Conservation (phyloP, 2,113 vertebrate species). For the Pachyramphus minor region DNA sequence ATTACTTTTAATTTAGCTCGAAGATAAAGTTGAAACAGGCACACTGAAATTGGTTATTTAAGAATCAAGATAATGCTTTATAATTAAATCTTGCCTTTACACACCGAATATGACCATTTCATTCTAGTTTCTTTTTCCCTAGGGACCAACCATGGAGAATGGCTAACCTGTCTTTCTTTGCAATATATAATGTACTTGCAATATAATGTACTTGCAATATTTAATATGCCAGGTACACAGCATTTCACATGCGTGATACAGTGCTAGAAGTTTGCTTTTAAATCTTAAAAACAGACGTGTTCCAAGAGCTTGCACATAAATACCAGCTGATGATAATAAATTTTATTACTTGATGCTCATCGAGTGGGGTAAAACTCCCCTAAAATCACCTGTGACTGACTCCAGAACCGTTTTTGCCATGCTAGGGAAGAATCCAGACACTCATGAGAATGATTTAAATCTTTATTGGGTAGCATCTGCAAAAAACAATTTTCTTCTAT, state of each 20-base stretch:
- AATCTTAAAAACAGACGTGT: background rate
- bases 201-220: background rate
- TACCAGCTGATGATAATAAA: conserved; percentile 16
- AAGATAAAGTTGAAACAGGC: background rate
- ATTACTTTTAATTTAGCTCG: background rate
- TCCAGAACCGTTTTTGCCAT: background rate
- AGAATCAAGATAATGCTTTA: background rate
- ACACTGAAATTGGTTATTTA: background rate
- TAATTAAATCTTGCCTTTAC: background rate
- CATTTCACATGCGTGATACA: background rate
- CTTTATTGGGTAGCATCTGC: background rate
- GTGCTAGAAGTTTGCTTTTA: conserved; percentile 14
- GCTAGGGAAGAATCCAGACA: background rate
- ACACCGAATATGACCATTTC: background rate
- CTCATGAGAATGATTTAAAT: background rate
- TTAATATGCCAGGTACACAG: background rate
- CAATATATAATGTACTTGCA: background rate
- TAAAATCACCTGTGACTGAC: background rate
- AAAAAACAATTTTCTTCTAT: background rate
- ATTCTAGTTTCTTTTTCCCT: conserved; percentile 14
- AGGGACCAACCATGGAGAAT: background rate
- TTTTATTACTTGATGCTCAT: background rate
- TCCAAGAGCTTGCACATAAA: conserved; percentile 3
- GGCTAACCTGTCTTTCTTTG: background rate
- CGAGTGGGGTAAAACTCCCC: background rate